Evolutionary conservation across 2,888 invertebrate species (phyloP), one percentile per base, ranked within the genome.

Genomic region (Spisula solida): DNA sequence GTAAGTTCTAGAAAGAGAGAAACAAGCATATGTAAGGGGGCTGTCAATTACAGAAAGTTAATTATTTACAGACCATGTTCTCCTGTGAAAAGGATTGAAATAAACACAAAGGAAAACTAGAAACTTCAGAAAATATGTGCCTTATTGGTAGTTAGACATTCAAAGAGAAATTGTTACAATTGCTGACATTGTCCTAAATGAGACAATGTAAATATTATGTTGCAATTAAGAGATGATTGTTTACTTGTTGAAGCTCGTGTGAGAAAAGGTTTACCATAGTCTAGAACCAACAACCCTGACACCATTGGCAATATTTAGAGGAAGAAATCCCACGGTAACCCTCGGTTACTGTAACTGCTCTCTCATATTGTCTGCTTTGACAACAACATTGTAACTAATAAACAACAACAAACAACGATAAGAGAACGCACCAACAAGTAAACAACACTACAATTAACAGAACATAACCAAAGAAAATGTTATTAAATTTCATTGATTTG

Each of bases 11-110:
- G 29, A 5, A 34, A 31, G 18, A 34, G 18, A 75, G 18, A 16
- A 31, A 31, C 16, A 16, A 14, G 31, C 70, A 75, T 31, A 75
- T 75, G 75, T 75, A 31, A 16, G 75, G 75, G n/a, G 75, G 75
- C 31, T 75, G 75, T 75, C 34, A 75, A 75, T 75, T 31, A 75
- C 31, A 34, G 75, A 75, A 34, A 31, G 75, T 75, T 75, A 75
- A 75, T 75, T 31, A 75, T 75, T 18, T 25, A 31, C 75, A 75
- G 75, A 31, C 34, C 18, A 31, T 1, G 75, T 34, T 75, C 31
- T 75, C 14, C 34, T 18, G 34, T 25, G 18, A 34, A 16, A 75
- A 14, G n/a, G 75, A 18, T 6, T 0, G 34, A 75, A 75, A 31
- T 14, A 75, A 75, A 75, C 75, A 75, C 75, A 75, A 75, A 75